Evolutionary conservation across 1,140 invertebrate species (phyloP).

Genomic region (Sweltsa coloradensis): DNA sequence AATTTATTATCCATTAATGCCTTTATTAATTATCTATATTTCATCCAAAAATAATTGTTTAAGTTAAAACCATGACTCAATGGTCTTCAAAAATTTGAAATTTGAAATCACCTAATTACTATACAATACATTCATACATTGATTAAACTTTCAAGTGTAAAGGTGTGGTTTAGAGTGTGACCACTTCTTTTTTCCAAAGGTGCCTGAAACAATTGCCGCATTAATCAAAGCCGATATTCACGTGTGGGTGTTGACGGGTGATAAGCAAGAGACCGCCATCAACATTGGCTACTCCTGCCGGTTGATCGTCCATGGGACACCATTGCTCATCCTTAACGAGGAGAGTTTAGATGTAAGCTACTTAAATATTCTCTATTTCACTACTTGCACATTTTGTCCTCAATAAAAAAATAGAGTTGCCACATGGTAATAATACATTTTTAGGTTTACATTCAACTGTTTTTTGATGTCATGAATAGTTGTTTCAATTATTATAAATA

Average conservation of each 20-base stretch:
- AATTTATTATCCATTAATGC: too few species aligned
- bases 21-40: background rate
- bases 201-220: constrained; percentile 84
- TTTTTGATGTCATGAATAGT: too few species aligned
- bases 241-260: constrained; percentile 96
- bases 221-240: constrained; percentile 85
- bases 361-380: background rate
- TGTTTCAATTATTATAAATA: too few species aligned
- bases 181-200: too few species aligned
- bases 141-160: too few species aligned
- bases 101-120: background rate
- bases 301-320: constrained; percentile 74
- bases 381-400: background rate
- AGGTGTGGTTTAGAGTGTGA: too few species aligned
- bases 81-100: constrained; percentile 6
- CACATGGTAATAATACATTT: too few species aligned
- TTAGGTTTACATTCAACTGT: too few species aligned
- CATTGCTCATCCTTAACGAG: constrained; percentile 87
- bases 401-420: background rate
- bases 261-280: constrained; percentile 98
- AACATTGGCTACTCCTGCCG: constrained; percentile 96
- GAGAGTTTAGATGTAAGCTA: constrained; percentile 74
- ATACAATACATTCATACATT: constrained; percentile 6
- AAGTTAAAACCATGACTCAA: constrained; percentile 1
- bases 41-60: constrained; percentile 4